A percentile compares a stretch with the other conserved stretches of the same genome.
Conservation (phyloP, 2,797 vertebrate species). For the Geotrypetes seraphini region DNA sequence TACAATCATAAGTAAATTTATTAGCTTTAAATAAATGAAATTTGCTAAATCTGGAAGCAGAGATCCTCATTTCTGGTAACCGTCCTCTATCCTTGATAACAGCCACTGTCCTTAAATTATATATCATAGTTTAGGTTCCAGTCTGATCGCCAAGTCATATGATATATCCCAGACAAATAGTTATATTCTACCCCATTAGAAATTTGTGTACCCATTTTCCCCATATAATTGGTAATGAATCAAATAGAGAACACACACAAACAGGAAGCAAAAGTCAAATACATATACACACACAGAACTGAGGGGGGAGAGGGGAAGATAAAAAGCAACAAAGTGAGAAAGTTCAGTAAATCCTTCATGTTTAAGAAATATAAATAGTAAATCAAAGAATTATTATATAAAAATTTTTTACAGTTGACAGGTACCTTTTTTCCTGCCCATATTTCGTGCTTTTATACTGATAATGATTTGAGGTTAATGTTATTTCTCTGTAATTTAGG, state of each 20-base stretch:
- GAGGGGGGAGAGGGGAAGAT: slow-evolving; percentile 1
- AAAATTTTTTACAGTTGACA: slow-evolving; percentile 40
- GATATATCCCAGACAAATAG: background rate
- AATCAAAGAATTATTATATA: slow-evolving; percentile 5
- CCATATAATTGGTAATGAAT: background rate
- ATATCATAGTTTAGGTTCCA: background rate
- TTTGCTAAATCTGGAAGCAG: background rate
- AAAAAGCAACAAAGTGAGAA: too few relatives aligned
- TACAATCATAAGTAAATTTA: background rate
- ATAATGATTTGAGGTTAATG: slow-evolving; percentile 63
- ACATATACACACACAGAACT: too few relatives aligned
- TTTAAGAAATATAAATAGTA: slow-evolving; percentile 20
- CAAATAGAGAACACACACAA: background rate
- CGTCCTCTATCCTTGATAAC: background rate
- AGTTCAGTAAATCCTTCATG: slow-evolving; percentile 5
- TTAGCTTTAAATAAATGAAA: background rate
- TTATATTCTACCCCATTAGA: background rate
- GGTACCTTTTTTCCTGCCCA: slow-evolving; percentile 25
- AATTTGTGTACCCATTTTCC: background rate
- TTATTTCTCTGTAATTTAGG: slow-evolving; percentile 60
- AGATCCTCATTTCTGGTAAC: background rate
- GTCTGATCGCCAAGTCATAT: background rate
- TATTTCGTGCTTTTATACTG: slow-evolving; percentile 39
- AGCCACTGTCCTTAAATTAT: background rate
- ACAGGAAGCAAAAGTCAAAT: too few relatives aligned